Percentiles rank a stretch among this genome's conserved stretches.
Evolutionary conservation across 2,113 vertebrate genomes (phyloP).

Genomic region (Rhinichthys klamathensis): DNA sequence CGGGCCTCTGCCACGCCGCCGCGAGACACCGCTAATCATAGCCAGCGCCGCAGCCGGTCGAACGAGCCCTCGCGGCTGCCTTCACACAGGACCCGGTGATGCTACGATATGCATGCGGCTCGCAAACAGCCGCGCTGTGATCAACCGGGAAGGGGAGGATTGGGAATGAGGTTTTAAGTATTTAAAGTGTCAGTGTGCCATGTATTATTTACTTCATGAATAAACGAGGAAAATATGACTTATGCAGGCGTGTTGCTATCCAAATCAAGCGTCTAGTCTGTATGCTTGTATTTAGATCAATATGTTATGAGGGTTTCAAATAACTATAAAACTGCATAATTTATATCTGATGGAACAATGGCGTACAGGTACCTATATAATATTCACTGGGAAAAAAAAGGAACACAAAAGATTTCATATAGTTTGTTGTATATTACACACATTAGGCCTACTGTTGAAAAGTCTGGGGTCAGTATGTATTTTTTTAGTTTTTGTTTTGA

Average conservation of each 20-base stretch:
- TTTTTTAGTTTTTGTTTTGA: no score
- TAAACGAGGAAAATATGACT: constrained; percentile 41
- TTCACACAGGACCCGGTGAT: background rate
- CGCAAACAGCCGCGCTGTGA: constrained; percentile 36
- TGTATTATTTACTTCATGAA: constrained; percentile 44
- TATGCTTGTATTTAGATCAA: constrained; percentile 35
- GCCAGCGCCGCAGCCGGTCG: constrained; percentile 54
- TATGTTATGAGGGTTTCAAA: constrained; percentile 30
- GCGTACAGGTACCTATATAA: background rate
- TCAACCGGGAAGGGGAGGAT: constrained; percentile 10
- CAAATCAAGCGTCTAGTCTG: constrained; percentile 17
- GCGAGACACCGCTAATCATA: constrained; percentile 61
- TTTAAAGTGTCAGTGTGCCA: constrained; percentile 44
- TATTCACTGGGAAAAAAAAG: background rate
- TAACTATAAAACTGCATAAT: background rate
- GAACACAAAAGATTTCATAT: background rate
- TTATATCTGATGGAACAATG: constrained; percentile 22
- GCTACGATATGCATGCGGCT: constrained; percentile 28
- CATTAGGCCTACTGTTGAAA: background rate
- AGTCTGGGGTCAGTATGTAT: background rate
- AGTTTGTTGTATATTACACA: background rate
- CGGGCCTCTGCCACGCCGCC: constrained; percentile 62
- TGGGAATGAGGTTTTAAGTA: constrained; percentile 50
- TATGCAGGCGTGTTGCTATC: constrained; percentile 31
- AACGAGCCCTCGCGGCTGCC: constrained; percentile 26